Conservation (phyloP, 2,113 vertebrate species). For the Mystacornis crossleyi region DNA sequence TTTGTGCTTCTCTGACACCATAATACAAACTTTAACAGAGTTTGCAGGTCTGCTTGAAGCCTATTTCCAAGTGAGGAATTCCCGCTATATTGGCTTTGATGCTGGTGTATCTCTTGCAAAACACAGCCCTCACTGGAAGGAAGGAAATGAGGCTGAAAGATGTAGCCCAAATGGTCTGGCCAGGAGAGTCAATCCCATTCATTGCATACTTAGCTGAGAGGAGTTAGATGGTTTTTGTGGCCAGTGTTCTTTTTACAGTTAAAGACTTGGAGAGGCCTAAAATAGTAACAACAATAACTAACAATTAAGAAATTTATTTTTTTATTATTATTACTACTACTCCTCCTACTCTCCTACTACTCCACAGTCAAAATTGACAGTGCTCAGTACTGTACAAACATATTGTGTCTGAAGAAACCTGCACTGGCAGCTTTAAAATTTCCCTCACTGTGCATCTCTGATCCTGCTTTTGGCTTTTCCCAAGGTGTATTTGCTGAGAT, state of each 20-base stretch:
- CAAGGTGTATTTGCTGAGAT: background rate
- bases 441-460: background rate
- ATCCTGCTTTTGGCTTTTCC: slow-evolving; percentile 28
- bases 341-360: background rate
- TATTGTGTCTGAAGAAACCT: background rate
- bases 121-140: background rate
- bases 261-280: background rate
- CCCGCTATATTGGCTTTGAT: background rate
- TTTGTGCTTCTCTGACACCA: slow-evolving; percentile 38
- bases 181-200: background rate
- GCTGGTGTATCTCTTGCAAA: background rate
- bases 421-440: background rate
- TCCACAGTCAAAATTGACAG: background rate
- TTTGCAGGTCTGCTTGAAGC: background rate
- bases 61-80: background rate
- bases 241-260: background rate
- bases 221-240: background rate
- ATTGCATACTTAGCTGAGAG: background rate
- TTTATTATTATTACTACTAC: background rate
- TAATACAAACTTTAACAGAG: slow-evolving; percentile 1
- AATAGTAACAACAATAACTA: background rate
- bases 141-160: background rate
- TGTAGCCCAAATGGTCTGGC: background rate
- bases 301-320: background rate
- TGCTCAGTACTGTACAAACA: background rate